A percentile compares a stretch with the other conserved stretches of the same genome.
These are phyloP conservation scores for Nephotettix cincticeps DNA, from an alignment of 1,140 invertebrate genomes.

Conservation along the genomic window DNA sequence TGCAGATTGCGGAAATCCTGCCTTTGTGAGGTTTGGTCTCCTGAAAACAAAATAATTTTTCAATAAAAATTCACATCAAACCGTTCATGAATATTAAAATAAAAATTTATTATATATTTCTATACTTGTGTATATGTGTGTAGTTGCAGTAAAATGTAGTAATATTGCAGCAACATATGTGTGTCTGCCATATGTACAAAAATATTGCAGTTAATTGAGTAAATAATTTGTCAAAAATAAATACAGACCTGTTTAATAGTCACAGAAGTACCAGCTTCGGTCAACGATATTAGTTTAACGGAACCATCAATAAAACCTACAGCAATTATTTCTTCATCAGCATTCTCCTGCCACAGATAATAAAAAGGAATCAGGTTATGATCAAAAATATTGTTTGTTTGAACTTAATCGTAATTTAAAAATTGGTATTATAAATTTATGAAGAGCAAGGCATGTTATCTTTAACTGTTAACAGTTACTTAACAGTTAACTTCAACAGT, in stretches of 20 bases:
- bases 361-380: too few relatives aligned
- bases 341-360: too few relatives aligned
- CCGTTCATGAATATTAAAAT: too few relatives aligned
- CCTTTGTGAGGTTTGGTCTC: slow-evolving; percentile 64
- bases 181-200: not conserved
- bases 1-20: slow-evolving; percentile 57
- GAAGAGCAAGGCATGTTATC: too few relatives aligned
- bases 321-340: not conserved
- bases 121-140: not conserved
- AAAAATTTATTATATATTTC: not conserved
- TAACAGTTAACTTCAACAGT: too few relatives aligned
- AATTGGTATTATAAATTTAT: too few relatives aligned
- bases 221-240: too few relatives aligned
- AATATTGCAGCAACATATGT: not conserved
- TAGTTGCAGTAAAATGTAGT: not conserved
- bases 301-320: not conserved
- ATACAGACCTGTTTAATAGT: slow-evolving; percentile 4
- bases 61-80: too few relatives aligned
- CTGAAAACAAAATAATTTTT: slow-evolving; percentile 51
- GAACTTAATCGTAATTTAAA: too few relatives aligned
- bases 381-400: too few relatives aligned
- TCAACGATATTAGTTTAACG: not conserved
- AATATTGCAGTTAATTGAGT: too few relatives aligned
- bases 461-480: too few relatives aligned
- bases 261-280: not conserved